Percentiles rank a stretch among this genome's conserved stretches.
Evolutionary conservation across 1,140 invertebrate species (phyloP).

Genomic region (Atta texana): DNA sequence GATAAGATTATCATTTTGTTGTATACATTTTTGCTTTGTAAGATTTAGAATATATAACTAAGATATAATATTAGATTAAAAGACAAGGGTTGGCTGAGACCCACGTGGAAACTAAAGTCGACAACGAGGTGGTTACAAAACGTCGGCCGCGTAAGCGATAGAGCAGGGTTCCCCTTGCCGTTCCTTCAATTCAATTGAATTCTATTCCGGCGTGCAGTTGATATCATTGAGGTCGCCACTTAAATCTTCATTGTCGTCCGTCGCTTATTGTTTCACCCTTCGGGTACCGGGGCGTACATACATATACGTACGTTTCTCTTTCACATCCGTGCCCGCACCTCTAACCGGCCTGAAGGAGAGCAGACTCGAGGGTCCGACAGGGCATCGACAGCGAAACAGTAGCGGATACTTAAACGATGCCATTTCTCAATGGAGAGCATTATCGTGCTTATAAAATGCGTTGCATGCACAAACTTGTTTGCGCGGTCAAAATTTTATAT

Average conservation of each 20-base stretch:
- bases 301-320: slow-evolving; percentile 81
- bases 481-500: slow-evolving; percentile 16
- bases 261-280: slow-evolving; percentile 86
- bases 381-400: slow-evolving; percentile 69
- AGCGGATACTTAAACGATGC: slow-evolving; percentile 57
- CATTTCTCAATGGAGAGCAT: slow-evolving; percentile 54
- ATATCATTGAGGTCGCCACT: slow-evolving; percentile 86
- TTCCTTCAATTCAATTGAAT: slow-evolving; percentile 86
- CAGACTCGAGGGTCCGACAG: slow-evolving; percentile 67
- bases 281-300: slow-evolving; percentile 76
- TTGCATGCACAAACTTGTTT: slow-evolving; percentile 26
- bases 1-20: background rate
- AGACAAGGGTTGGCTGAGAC: background rate
- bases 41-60: background rate
- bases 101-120: slow-evolving; percentile 67
- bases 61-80: slow-evolving; percentile 14
- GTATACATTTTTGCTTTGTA: background rate
- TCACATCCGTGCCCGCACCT: slow-evolving; percentile 78
- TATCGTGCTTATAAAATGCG: slow-evolving; percentile 21
- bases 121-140: slow-evolving; percentile 76
- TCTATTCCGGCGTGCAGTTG: slow-evolving; percentile 85
- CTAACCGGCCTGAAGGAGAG: slow-evolving; percentile 72
- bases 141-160: slow-evolving; percentile 69
- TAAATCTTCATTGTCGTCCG: slow-evolving; percentile 86
- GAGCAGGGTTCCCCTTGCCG: slow-evolving; percentile 77